phyloP scores from a whole-genome alignment of 2,113 vertebrate genomes.

The Apeltes quadracus region DNA sequence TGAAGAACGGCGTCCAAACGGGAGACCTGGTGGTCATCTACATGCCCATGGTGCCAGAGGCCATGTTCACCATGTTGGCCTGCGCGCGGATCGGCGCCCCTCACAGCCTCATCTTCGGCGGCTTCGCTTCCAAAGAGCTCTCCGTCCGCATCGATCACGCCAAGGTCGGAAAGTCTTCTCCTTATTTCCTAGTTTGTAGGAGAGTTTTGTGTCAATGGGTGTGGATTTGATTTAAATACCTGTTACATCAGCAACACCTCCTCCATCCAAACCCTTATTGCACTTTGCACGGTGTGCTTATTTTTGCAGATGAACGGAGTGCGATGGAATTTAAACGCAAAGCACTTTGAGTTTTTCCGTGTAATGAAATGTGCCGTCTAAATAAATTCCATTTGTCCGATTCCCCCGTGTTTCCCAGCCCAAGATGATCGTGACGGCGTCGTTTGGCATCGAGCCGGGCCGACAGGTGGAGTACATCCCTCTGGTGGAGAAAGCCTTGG shows the following conservation, averaged over 20 bases:
- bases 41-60: constrained; percentile 98
- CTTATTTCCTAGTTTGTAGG: no score
- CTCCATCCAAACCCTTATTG: neutral
- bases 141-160: constrained; percentile 91
- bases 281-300: neutral
- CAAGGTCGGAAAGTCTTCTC: constrained; percentile 81
- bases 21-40: constrained; percentile 96
- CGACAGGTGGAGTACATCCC: constrained; percentile 90
- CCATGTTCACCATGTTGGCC: constrained; percentile 93
- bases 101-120: constrained; percentile 97
- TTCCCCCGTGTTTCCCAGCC: constrained; percentile 81
- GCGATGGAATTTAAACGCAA: neutral
- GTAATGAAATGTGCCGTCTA: neutral
- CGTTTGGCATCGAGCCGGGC: constrained; percentile 93
- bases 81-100: constrained; percentile 94
- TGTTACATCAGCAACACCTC: no score
- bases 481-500: constrained; percentile 89
- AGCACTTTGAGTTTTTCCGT: neutral
- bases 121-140: constrained; percentile 95
- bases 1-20: constrained; percentile 86
- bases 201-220: no score
- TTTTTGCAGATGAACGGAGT: neutral
- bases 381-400: neutral
- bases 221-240: no score
- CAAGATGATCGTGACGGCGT: constrained; percentile 91